phyloP scores from a whole-genome alignment of 2,797 vertebrate species.

The Rhyacichthys aspro region DNA sequence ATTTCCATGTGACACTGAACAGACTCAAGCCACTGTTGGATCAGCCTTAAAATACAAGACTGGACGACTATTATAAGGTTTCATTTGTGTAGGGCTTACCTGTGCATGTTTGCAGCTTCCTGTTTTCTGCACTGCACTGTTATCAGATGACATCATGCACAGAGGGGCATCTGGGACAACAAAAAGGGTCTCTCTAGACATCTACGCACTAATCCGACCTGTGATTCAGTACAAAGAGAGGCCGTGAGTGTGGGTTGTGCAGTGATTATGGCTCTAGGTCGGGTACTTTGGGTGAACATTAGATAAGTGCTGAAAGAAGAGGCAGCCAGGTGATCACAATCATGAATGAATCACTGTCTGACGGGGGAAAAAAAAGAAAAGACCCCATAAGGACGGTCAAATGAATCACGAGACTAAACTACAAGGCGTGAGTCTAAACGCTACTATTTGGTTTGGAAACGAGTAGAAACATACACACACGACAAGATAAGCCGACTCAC shows the following conservation, averaged over 20 bases:
- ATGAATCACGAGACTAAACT: not conserved
- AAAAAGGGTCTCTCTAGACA: conserved; percentile 7
- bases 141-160: conserved; percentile 48
- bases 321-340: conserved; percentile 44
- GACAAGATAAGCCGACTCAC: not conserved
- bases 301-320: conserved; percentile 46
- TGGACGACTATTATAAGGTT: not conserved
- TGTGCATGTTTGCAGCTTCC: not conserved
- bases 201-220: conserved; percentile 24
- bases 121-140: conserved; percentile 17
- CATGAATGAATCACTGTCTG: conserved; percentile 64
- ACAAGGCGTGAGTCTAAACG: not conserved
- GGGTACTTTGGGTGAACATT: conserved; percentile 35
- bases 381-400: conserved; percentile 16
- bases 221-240: conserved; percentile 44
- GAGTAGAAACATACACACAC: not conserved
- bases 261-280: conserved; percentile 39
- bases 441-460: conserved; percentile 1
- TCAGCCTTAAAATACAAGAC: conserved; percentile 25
- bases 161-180: conserved; percentile 10
- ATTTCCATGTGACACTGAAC: conserved; percentile 22
- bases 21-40: not conserved
- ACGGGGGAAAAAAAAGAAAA: conserved; percentile 11
- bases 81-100: conserved; percentile 13
- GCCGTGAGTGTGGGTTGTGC: conserved; percentile 9